Evolutionary conservation across 2,113 vertebrate genomes (phyloP).

Genomic region (Rousettus leschenaultii): DNA sequence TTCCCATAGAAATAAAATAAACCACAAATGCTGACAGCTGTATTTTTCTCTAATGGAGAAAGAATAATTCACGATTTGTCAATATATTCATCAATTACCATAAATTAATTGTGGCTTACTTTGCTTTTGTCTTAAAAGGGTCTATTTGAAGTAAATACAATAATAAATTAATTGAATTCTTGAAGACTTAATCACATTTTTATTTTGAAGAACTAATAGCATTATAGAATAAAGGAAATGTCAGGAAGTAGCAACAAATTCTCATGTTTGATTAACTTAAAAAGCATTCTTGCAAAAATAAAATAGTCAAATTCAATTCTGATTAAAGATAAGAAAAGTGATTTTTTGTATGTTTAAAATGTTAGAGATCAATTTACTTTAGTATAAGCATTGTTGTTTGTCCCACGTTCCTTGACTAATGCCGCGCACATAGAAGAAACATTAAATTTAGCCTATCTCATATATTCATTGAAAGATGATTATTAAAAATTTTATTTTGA

Average conservation of each 20-base stretch:
- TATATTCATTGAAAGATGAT: background rate
- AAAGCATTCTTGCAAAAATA: background rate
- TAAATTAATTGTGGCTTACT: background rate
- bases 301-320: background rate
- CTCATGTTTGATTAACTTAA: slow-evolving; percentile 24
- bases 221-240: slow-evolving; percentile 64
- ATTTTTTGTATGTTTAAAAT: background rate
- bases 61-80: background rate
- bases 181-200: slow-evolving; percentile 39
- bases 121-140: background rate
- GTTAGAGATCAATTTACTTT: background rate
- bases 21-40: background rate
- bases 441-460: background rate
- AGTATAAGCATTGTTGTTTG: background rate
- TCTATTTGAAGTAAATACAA: slow-evolving; percentile 2
- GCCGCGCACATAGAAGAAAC: background rate
- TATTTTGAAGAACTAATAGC: slow-evolving; percentile 54
- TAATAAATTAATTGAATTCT: slow-evolving; percentile 41
- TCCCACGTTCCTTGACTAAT: background rate
- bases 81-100: background rate
- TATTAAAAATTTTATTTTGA: background rate
- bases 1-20: background rate
- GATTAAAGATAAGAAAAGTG: background rate
- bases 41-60: background rate
- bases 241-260: slow-evolving; percentile 37